Percentiles rank a stretch among this genome's conserved stretches.
These are phyloP conservation scores for Pelusios castaneus DNA, from an alignment of 2,113 vertebrate species.

Conservation along the genomic window DNA sequence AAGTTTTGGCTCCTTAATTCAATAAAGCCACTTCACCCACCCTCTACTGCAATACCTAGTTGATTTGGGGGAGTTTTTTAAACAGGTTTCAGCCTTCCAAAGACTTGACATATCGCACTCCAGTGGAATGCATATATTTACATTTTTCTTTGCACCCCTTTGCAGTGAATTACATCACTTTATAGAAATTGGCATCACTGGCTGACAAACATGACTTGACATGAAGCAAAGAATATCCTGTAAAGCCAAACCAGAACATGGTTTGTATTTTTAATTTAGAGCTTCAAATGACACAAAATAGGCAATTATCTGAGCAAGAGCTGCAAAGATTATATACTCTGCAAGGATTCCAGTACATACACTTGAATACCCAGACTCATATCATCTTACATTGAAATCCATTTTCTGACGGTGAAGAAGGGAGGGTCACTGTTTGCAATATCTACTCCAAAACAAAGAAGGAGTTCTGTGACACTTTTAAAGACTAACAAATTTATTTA, in stretches of 20 bases:
- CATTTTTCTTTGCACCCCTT: background rate
- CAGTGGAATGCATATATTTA: background rate
- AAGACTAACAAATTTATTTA: no score
- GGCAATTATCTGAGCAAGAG: background rate
- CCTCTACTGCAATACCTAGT: background rate
- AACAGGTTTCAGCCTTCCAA: background rate
- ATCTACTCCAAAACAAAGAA: background rate
- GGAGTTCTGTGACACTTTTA: no score
- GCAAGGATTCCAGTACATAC: background rate
- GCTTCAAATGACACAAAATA: conserved; percentile 8
- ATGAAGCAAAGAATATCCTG: background rate
- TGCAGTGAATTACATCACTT: background rate
- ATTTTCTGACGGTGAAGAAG: background rate
- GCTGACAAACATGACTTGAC: conserved; percentile 25
- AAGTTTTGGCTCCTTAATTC: background rate
- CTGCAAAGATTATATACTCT: background rate
- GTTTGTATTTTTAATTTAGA: background rate
- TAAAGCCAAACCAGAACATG: background rate
- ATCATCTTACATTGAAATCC: background rate
- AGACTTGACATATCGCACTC: background rate
- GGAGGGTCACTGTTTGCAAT: background rate
- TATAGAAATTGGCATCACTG: background rate
- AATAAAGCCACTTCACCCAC: background rate
- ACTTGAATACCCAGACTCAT: background rate
- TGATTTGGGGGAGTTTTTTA: background rate